These are phyloP conservation scores for Drosophila tanythrix DNA, from an alignment of 2,888 invertebrate species.

Conservation along the genomic window DNA sequence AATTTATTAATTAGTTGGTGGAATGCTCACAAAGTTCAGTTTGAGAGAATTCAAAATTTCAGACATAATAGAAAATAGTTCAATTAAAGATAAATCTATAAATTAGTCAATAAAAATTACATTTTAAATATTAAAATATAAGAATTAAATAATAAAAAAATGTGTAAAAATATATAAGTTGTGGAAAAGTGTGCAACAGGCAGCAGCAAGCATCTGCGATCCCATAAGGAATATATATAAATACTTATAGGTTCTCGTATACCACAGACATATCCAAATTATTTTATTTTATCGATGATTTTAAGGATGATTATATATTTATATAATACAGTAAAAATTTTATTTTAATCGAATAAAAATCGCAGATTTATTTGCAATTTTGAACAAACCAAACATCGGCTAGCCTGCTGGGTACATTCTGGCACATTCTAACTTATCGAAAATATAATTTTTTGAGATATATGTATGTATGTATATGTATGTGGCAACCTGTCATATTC, in stretches of 20 bases:
- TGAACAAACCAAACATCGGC: not conserved
- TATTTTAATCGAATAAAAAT: not conserved
- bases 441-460: too few relatives aligned
- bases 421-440: not conserved
- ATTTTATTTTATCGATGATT: too few relatives aligned
- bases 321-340: too few relatives aligned
- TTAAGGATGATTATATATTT: not conserved
- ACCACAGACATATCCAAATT: not conserved
- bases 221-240: not conserved
- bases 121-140: not conserved
- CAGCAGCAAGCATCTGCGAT: not conserved
- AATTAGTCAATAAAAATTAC: not conserved
- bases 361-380: not conserved
- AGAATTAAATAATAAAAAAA: too few relatives aligned
- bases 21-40: not conserved
- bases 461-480: not conserved
- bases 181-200: not conserved
- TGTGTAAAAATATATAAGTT: not conserved
- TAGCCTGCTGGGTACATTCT: not conserved
- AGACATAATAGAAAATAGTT: fast-evolving
- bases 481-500: conserved; percentile 2
- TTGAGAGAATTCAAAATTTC: not conserved
- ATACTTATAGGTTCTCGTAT: not conserved
- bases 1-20: not conserved
- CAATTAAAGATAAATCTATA: not conserved